A percentile compares a stretch with the other conserved stretches of the same genome.
phyloP scores from a whole-genome alignment of 2,113 vertebrate species.

The Nothobranchius kuhntae region DNA sequence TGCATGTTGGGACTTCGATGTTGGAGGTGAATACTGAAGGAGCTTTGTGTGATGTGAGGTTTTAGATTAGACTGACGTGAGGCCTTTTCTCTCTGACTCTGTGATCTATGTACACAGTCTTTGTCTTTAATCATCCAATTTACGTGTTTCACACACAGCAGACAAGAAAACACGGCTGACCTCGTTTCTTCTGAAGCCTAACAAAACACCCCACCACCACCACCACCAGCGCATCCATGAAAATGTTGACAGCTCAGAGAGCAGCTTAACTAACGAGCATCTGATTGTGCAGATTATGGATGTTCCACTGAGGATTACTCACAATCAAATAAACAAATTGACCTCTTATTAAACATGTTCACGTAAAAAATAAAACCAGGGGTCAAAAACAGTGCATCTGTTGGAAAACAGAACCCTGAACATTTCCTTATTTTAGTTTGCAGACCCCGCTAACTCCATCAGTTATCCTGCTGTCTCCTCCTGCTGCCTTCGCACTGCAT shows the following conservation, averaged over 20 bases:
- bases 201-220: slow-evolving; percentile 32
- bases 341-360: slow-evolving; percentile 60
- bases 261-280: slow-evolving; percentile 71
- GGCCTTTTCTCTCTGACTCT: slow-evolving; percentile 12
- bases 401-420: background rate
- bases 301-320: slow-evolving; percentile 64
- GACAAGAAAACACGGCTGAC: slow-evolving; percentile 46
- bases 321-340: slow-evolving; percentile 73
- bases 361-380: slow-evolving; percentile 43
- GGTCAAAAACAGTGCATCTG: background rate
- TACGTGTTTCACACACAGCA: slow-evolving; percentile 38
- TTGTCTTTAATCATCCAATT: slow-evolving; percentile 51
- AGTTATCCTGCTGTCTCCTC: slow-evolving; percentile 18
- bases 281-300: slow-evolving; percentile 73
- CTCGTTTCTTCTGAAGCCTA: slow-evolving; percentile 45
- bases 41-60: slow-evolving; percentile 37
- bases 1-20: background rate
- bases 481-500: background rate
- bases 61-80: slow-evolving; percentile 48
- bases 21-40: slow-evolving; percentile 32
- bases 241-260: slow-evolving; percentile 38
- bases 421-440: slow-evolving; percentile 16
- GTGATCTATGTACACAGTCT: slow-evolving; percentile 33
- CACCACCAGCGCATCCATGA: background rate
- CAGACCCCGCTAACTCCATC: slow-evolving; percentile 8